phyloP scores from a whole-genome alignment of 2,888 invertebrate species.

The Drosophila diplacantha region DNA sequence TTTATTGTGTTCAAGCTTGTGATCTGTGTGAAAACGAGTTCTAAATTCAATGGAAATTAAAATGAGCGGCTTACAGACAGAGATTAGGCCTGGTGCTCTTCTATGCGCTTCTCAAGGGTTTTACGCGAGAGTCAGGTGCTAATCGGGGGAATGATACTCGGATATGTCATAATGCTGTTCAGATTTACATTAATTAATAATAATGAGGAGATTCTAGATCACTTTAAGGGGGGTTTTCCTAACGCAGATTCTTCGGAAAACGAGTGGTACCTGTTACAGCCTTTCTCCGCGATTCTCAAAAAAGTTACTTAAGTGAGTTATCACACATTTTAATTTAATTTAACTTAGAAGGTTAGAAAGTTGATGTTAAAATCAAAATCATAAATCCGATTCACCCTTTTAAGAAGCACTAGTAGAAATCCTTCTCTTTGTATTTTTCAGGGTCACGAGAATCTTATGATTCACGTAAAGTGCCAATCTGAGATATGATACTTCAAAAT shows the following conservation, averaged over 20 bases:
- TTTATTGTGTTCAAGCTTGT: constrained; percentile 41
- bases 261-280: too few species aligned
- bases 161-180: constrained; percentile 22
- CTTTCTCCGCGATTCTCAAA: not conserved
- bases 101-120: constrained; percentile 21
- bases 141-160: constrained; percentile 24
- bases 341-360: too few species aligned
- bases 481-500: constrained; percentile 25
- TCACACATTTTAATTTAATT: too few species aligned
- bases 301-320: too few species aligned
- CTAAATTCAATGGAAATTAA: constrained; percentile 45
- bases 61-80: constrained; percentile 11
- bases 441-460: not conserved
- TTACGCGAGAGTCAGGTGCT: constrained; percentile 14
- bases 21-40: constrained; percentile 57
- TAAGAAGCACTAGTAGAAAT: not conserved
- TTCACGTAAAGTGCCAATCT: constrained; percentile 9
- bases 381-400: too few species aligned
- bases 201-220: not conserved
- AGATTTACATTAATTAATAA: constrained; percentile 3
- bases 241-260: not conserved
- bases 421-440: not conserved
- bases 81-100: constrained; percentile 9
- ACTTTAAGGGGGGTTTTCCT: not conserved
- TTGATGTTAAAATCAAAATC: too few species aligned